These are phyloP conservation scores for Podarcis raffonei DNA, from an alignment of 2,113 vertebrate species.

Conservation along the genomic window DNA sequence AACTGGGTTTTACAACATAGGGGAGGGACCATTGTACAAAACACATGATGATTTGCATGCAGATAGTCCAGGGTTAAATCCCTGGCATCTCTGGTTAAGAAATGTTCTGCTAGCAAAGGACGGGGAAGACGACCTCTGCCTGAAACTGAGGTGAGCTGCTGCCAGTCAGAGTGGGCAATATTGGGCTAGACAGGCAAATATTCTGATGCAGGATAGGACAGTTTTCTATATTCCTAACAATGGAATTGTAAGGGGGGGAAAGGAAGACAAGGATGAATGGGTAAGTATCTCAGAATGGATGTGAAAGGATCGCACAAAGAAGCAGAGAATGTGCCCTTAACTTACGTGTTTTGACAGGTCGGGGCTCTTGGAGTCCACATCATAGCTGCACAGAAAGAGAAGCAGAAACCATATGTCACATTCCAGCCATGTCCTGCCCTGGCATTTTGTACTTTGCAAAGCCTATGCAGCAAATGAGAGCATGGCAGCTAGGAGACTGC, in stretches of 20 bases:
- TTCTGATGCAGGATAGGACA: neutral
- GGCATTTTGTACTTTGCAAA: neutral
- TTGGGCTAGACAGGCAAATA: neutral
- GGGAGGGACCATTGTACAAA: neutral
- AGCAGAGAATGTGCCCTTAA: conserved; percentile 9
- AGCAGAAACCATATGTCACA: neutral
- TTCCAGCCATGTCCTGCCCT: neutral
- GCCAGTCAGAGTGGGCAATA: neutral
- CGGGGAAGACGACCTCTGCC: neutral
- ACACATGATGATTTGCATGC: neutral
- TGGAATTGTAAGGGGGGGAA: neutral
- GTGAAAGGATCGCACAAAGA: neutral
- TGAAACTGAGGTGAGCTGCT: neutral
- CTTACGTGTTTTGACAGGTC: conserved; percentile 96
- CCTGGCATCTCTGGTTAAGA: neutral
- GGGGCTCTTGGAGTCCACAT: conserved; percentile 95
- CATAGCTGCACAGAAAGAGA: conserved; percentile 81
- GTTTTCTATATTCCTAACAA: neutral
- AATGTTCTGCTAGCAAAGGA: neutral
- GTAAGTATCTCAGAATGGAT: neutral
- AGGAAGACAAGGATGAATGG: neutral
- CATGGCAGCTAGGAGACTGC: neutral
- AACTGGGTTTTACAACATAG: neutral
- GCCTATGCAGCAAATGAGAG: neutral
- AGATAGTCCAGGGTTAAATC: neutral